Conservation (phyloP, 2,888 invertebrate species). For the Drosophila mayaguana region DNA sequence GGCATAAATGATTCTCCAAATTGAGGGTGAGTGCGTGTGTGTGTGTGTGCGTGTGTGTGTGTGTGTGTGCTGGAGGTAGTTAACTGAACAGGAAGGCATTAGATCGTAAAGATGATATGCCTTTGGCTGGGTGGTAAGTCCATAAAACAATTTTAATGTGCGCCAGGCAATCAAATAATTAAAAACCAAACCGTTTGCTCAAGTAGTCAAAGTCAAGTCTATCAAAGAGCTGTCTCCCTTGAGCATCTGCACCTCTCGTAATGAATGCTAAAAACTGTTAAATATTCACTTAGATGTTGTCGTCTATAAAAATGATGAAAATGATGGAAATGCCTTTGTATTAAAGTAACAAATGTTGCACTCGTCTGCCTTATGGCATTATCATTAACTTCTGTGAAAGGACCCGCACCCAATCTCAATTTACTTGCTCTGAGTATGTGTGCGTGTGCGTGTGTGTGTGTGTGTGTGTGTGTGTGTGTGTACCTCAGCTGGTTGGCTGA, state of each 20-base stretch:
- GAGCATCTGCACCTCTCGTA: background rate
- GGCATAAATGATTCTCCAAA: conserved; percentile 40
- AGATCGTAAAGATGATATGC: conserved; percentile 24
- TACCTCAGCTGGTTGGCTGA: conserved; percentile 46
- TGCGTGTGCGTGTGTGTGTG: conserved; percentile 4
- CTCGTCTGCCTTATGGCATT: conserved; percentile 52
- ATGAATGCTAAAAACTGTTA: conserved; percentile 6
- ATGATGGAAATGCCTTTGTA: conserved; percentile 39
- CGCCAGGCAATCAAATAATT: background rate
- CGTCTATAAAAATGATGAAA: conserved; percentile 24
- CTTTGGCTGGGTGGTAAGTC: conserved; percentile 4
- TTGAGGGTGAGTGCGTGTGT: background rate
- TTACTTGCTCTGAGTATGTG: conserved; percentile 33
- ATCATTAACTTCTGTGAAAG: conserved; percentile 50
- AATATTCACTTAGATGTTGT: conserved; percentile 7
- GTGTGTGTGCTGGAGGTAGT: conserved; percentile 1
- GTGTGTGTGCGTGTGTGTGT: conserved; percentile 1
- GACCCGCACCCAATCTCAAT: conserved; percentile 44
- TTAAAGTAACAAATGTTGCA: conserved; percentile 46
- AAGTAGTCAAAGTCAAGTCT: background rate
- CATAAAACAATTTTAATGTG: conserved; percentile 8
- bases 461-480: conserved; percentile 6
- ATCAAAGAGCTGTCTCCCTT: background rate
- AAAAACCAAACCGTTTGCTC: background rate
- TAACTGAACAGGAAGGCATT: conserved; percentile 25